phyloP scores from a whole-genome alignment of 2,113 vertebrate genomes.

The Ivindomyrus marchei region DNA sequence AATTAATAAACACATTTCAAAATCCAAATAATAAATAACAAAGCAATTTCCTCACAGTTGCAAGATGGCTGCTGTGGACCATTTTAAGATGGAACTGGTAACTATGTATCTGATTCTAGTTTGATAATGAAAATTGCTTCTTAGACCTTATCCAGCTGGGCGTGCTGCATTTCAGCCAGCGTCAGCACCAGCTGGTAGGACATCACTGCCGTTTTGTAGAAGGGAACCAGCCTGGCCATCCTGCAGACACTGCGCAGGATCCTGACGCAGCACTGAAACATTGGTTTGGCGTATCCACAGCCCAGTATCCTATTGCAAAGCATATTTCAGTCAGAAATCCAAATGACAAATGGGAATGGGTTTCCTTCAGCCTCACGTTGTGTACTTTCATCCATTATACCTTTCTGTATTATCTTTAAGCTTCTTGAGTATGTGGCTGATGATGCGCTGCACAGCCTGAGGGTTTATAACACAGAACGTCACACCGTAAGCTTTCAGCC shows the following conservation, averaged over 20 bases:
- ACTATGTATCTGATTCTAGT: neutral
- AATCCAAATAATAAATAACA: neutral
- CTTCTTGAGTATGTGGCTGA: constrained; percentile 36
- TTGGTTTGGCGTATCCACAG: neutral
- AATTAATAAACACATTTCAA: neutral
- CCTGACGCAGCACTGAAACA: constrained; percentile 26
- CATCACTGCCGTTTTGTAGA: constrained; percentile 33
- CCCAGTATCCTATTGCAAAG: constrained; percentile 35
- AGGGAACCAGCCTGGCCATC: neutral
- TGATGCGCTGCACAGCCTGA: constrained; percentile 31
- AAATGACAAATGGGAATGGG: neutral
- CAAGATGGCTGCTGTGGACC: neutral
- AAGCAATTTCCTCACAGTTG: neutral
- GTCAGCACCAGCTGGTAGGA: constrained; percentile 50
- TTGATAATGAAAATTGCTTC: neutral
- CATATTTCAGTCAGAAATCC: neutral
- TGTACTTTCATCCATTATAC: constrained; percentile 27
- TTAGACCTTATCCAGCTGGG: constrained; percentile 31
- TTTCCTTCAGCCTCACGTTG: neutral
- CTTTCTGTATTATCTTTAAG: constrained; percentile 40
- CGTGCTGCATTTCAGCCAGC: constrained; percentile 38
- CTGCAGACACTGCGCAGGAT: constrained; percentile 26
- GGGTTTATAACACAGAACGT: neutral
- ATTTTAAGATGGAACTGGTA: neutral
- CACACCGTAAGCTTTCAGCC: neutral